Percentiles rank a stretch among this genome's conserved stretches.
phyloP scores from a whole-genome alignment of 2,113 vertebrate genomes.

The Gasterosteus aculeatus region DNA sequence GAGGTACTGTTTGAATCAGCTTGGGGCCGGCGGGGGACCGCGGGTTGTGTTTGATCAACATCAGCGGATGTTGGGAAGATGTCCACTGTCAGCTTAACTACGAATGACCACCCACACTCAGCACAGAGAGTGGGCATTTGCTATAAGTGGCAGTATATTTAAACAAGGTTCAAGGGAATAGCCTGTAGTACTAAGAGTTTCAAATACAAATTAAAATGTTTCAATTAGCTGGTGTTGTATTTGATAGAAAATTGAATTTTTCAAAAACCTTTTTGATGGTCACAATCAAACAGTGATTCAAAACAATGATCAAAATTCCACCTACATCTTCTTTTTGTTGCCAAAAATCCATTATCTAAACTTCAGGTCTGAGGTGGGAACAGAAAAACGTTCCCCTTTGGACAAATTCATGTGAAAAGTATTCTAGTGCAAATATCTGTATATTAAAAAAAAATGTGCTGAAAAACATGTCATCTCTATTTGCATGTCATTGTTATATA shows the following conservation, averaged over 20 bases:
- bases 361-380: neutral
- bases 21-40: constrained; percentile 62
- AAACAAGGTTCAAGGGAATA: constrained; percentile 2
- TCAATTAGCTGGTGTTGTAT: neutral
- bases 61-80: constrained; percentile 65
- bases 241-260: neutral
- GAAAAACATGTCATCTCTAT: neutral
- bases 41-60: constrained; percentile 80
- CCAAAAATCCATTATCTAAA: neutral
- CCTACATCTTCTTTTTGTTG: too few species aligned
- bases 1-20: constrained; percentile 75
- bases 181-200: neutral
- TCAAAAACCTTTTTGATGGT: neutral
- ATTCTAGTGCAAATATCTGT: neutral
- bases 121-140: constrained; percentile 50
- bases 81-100: constrained; percentile 65
- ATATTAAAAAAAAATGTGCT: neutral
- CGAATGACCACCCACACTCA: constrained; percentile 64
- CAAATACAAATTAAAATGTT: neutral
- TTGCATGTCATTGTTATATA: neutral
- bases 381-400: neutral
- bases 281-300: neutral
- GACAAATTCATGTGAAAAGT: neutral
- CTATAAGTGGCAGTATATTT: constrained; percentile 18
- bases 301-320: neutral